Conservation (phyloP, 2,113 vertebrate genomes). For the Mormoops blainvillei region DNA sequence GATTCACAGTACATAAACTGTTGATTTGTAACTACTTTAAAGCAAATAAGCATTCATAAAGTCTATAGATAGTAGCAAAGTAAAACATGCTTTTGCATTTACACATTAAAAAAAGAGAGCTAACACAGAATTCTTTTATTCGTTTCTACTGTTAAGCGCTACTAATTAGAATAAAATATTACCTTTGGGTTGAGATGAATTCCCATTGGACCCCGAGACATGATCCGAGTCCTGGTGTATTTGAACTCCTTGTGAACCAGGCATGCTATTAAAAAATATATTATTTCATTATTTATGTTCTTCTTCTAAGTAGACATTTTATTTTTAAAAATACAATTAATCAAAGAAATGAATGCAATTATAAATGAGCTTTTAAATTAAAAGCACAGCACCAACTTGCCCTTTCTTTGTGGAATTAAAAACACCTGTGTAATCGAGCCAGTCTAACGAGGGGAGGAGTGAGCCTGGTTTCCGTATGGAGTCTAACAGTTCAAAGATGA, state of each 20-base stretch:
- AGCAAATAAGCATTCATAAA: background rate
- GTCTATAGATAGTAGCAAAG: background rate
- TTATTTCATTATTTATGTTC: conserved; percentile 41
- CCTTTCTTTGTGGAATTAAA: background rate
- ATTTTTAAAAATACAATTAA: background rate
- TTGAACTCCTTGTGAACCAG: conserved; percentile 61
- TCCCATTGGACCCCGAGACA: conserved; percentile 43
- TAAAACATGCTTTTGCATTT: background rate
- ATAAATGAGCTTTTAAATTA: background rate
- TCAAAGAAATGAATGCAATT: background rate
- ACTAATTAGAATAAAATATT: conserved; percentile 22
- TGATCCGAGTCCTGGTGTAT: conserved; percentile 56
- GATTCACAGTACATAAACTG: background rate
- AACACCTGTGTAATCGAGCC: background rate
- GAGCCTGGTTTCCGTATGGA: background rate
- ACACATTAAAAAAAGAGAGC: background rate
- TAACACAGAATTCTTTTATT: background rate
- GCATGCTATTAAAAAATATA: background rate
- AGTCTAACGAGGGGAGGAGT: background rate
- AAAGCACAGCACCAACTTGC: background rate
- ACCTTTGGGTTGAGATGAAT: conserved; percentile 74
- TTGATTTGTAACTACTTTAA: background rate
- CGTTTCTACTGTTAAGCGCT: background rate
- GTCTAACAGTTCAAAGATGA: background rate
- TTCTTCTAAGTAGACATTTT: conserved; percentile 59